Conservation (phyloP, 1,140 invertebrate genomes). For the Aphaenogaster rudis region DNA sequence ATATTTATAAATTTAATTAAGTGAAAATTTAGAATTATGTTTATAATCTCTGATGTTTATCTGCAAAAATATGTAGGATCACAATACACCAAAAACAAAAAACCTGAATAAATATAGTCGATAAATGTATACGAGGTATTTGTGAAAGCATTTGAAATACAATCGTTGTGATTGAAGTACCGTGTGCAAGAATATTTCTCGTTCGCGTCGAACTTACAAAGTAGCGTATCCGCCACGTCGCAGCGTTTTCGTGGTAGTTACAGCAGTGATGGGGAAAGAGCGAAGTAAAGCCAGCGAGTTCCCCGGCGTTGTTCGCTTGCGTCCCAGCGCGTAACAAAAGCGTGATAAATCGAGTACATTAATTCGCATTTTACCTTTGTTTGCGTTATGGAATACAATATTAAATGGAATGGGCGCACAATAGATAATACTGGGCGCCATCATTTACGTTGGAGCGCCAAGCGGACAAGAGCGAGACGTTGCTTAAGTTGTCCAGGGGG, state of each 20-base stretch:
- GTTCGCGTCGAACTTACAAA: constrained; percentile 79
- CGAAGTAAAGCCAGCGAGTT: constrained; percentile 67
- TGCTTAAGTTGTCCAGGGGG: constrained; percentile 70
- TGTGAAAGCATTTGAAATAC: background rate
- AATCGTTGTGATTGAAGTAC: constrained; percentile 7
- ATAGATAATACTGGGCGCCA: constrained; percentile 86
- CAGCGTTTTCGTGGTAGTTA: constrained; percentile 55
- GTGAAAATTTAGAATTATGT: background rate
- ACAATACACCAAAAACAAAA: background rate
- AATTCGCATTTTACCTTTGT: constrained; percentile 87
- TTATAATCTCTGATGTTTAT: background rate
- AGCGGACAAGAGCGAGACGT: constrained; percentile 78
- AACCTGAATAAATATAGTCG: background rate
- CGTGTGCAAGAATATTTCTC: constrained; percentile 44
- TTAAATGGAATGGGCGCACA: constrained; percentile 87
- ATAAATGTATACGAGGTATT: background rate
- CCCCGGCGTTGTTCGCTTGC: constrained; percentile 78
- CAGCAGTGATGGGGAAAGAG: constrained; percentile 48
- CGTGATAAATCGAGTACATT: constrained; percentile 87
- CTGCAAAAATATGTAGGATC: background rate
- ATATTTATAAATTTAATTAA: background rate
- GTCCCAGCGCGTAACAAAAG: constrained; percentile 84
- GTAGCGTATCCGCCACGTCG: constrained; percentile 72
- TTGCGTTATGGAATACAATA: constrained; percentile 87
- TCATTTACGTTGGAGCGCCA: constrained; percentile 83